phyloP scores from a whole-genome alignment of 2,888 invertebrate genomes.

The Limnephilus rhombicus region DNA sequence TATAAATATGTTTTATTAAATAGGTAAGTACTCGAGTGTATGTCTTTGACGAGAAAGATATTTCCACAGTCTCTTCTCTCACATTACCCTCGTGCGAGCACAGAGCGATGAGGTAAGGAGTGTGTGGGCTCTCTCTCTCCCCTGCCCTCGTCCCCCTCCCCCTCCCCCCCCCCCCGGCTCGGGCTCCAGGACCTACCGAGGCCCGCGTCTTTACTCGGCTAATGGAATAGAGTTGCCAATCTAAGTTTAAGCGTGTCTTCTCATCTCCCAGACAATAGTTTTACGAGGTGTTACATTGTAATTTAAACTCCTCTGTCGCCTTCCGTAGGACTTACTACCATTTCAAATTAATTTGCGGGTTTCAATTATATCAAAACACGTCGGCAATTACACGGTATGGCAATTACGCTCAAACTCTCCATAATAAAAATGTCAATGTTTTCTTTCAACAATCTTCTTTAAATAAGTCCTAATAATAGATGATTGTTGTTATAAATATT shows the following conservation, averaged over 20 bases:
- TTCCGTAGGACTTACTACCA: not conserved
- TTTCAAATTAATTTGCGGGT: not conserved
- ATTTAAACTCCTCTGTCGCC: constrained; percentile 29
- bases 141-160: not conserved
- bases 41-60: not conserved
- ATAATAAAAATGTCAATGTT: not conserved
- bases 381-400: too few species aligned
- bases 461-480: not conserved
- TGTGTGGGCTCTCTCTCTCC: not conserved
- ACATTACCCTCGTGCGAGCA: not conserved
- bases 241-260: constrained; percentile 29
- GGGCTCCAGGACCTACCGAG: not conserved
- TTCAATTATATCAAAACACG: not conserved
- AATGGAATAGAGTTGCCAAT: constrained; percentile 34
- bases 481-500: too few species aligned
- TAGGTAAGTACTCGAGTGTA: not conserved
- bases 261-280: constrained; percentile 13
- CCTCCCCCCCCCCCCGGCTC: not conserved
- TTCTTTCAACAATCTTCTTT: not conserved
- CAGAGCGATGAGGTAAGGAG: not conserved
- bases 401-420: not conserved
- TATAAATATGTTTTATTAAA: not conserved
- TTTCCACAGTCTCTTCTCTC: not conserved
- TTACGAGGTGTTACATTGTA: constrained; percentile 12
- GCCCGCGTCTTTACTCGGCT: not conserved